Percentiles rank a stretch among this genome's conserved stretches.
Conservation (phyloP, 2,113 vertebrate genomes). For the Corythoichthys haematopterus region DNA sequence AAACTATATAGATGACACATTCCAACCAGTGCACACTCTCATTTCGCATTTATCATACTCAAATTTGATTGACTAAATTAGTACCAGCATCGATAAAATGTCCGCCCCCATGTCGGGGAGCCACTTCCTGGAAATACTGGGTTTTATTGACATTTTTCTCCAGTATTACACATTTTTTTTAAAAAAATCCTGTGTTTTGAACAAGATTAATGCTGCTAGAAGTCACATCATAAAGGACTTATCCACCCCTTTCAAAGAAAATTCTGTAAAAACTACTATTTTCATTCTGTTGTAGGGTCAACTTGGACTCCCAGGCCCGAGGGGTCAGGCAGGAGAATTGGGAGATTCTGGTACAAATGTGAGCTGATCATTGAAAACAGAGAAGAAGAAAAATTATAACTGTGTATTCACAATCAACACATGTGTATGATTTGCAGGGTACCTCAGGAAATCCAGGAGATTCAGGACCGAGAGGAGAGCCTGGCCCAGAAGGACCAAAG, state of each 20-base stretch:
- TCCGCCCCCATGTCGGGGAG: too few species aligned
- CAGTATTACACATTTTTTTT: too few species aligned
- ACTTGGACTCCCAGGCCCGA: conserved; percentile 82
- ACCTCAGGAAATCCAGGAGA: conserved; percentile 89
- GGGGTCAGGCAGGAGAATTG: conserved; percentile 75
- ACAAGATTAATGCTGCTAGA: too few species aligned
- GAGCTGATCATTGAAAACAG: conserved; percentile 42
- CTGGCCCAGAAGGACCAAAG: conserved; percentile 81
- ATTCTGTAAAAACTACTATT: not conserved
- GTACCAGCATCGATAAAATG: too few species aligned
- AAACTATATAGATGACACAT: too few species aligned
- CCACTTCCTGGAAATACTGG: too few species aligned
- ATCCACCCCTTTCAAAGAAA: not conserved
- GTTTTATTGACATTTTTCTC: too few species aligned
- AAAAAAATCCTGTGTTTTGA: too few species aligned
- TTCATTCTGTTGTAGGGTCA: conserved; percentile 77
- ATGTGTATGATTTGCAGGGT: conserved; percentile 70
- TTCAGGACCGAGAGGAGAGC: conserved; percentile 82
- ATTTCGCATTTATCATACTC: too few species aligned
- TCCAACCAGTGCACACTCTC: too few species aligned
- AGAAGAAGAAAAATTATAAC: not conserved
- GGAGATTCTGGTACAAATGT: conserved; percentile 85
- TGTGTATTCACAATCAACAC: not conserved
- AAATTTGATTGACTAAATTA: too few species aligned
- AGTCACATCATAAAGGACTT: too few species aligned